Percentiles rank a stretch among this genome's conserved stretches.
Evolutionary conservation across 2,888 invertebrate species (phyloP).

Genomic region (Napeogenes sylphis): DNA sequence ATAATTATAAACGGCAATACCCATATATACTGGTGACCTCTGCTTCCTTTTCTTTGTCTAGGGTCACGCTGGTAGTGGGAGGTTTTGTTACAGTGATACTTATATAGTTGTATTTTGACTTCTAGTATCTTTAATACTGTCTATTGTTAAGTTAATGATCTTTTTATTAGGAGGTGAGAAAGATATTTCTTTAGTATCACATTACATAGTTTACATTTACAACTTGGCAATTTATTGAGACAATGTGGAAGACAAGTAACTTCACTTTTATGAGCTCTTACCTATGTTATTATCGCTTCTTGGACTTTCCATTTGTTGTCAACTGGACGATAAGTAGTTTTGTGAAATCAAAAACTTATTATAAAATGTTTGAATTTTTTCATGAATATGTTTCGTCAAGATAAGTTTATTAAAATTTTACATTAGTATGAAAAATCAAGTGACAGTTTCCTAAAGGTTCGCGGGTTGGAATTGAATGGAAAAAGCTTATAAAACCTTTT

Average conservation of each 20-base stretch:
- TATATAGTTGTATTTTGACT: too few relatives aligned
- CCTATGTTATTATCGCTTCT: not conserved
- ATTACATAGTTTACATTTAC: slow-evolving; percentile 7
- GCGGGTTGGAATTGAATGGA: too few relatives aligned
- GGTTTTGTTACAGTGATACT: too few relatives aligned
- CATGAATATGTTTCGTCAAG: too few relatives aligned
- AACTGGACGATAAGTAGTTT: not conserved
- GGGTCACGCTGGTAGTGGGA: not conserved
- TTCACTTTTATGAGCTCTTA: not conserved
- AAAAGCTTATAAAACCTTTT: too few relatives aligned
- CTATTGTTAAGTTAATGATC: slow-evolving; percentile 1
- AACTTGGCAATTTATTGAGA: not conserved
- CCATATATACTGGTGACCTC: slow-evolving; percentile 37
- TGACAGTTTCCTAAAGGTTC: too few relatives aligned
- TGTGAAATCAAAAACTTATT: too few relatives aligned
- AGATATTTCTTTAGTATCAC: not conserved
- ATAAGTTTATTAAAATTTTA: too few relatives aligned
- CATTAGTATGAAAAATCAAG: too few relatives aligned
- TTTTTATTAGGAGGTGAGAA: not conserved
- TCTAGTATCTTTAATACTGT: not conserved
- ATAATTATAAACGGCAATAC: slow-evolving; percentile 62
- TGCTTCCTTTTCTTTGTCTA: not conserved
- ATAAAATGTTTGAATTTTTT: too few relatives aligned
- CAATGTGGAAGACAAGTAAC: not conserved
- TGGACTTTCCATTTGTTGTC: not conserved